A percentile compares a stretch with the other conserved stretches of the same genome.
phyloP scores from a whole-genome alignment of 2,888 invertebrate species.

The Tanytarsus gracilentus region DNA sequence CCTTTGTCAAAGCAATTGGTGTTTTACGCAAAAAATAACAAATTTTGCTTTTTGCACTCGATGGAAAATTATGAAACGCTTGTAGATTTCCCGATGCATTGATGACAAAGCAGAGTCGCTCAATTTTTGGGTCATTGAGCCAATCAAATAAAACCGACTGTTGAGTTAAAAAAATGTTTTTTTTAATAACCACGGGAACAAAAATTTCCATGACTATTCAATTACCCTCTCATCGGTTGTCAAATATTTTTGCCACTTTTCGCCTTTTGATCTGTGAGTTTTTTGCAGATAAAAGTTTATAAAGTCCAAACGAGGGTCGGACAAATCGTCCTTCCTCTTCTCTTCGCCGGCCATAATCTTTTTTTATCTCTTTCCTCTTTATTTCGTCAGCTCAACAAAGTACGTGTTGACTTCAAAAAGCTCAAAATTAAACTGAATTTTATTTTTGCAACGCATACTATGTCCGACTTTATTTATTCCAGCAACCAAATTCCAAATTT shows the following conservation, averaged over 20 bases:
- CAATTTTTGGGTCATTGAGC: slow-evolving; percentile 13
- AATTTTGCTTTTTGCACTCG: slow-evolving; percentile 54
- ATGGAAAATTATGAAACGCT: slow-evolving; percentile 46
- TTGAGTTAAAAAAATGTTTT: neutral
- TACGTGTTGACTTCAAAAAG: too few relatives aligned
- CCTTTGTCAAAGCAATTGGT: slow-evolving; percentile 52
- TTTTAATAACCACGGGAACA: slow-evolving; percentile 15
- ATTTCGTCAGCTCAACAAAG: too few relatives aligned
- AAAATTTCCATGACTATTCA: slow-evolving; percentile 16
- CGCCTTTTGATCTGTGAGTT: slow-evolving; percentile 69
- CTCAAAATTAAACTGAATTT: too few relatives aligned
- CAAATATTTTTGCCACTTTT: slow-evolving; percentile 83
- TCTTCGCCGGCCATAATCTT: too few relatives aligned
- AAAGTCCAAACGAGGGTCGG: slow-evolving; percentile 69
- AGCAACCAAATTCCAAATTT: too few relatives aligned
- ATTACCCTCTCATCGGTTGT: slow-evolving; percentile 57
- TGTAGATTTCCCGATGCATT: slow-evolving; percentile 8
- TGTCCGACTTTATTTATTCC: too few relatives aligned
- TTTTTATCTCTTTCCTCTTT: too few relatives aligned
- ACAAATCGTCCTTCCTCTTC: slow-evolving; percentile 40
- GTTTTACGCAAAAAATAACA: slow-evolving; percentile 67
- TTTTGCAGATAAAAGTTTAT: slow-evolving; percentile 64
- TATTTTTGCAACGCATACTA: too few relatives aligned
- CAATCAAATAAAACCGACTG: slow-evolving; percentile 13
- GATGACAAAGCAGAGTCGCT: neutral